Base-by-base conservation (phyloP, 1,140 invertebrate species). In the Drosophila lini region DNA sequence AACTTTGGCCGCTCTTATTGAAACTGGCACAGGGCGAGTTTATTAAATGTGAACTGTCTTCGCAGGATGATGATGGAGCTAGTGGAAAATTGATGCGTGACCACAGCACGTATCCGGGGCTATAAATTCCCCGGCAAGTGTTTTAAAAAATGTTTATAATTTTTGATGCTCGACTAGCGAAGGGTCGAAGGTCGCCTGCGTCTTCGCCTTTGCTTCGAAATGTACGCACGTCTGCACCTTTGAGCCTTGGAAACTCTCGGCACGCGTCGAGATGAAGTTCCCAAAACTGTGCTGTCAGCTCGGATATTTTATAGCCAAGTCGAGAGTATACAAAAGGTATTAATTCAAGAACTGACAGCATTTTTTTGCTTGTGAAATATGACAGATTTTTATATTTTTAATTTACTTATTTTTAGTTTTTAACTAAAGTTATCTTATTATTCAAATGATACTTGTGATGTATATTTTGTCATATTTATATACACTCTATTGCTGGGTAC, bases 71-170 rank as follows among this genome's bases (percentile, higher is more conserved):
- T 61, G 45, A 42, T 57, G 45, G 19, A 38, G 61, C 55, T 50
- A 25, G 36, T 34, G 28, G 36, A 36, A 78, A 79, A 89, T 80
- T 80, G 84, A 84, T 80, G 74, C 69, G 84, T 89, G 84, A 89
- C 84, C 84, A 53, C 80, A 78, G 80, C 84, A 89, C 84, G 84
- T 89, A 89, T 13, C 63, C 63, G 70, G 59, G 78, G 70, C 74
- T 69, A 89, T 89, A 84, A 84, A 89, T 89, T 89, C 74, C 77
- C 73, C 56, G 77, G 65, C 75, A 84, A 89, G 80, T 89, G 84
- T 89, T 89, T 71, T 59, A 73, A 89, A 88, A 89, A 89, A 89
- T 89, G 84, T 81, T 84, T 89, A 89, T 89, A 89, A 89, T 89
- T 84, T 80, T 80, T 77, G 74, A 52, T 77, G 60, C 60, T 41